Conservation (phyloP, 1,140 invertebrate genomes). For the Cryptotermes secundus region DNA sequence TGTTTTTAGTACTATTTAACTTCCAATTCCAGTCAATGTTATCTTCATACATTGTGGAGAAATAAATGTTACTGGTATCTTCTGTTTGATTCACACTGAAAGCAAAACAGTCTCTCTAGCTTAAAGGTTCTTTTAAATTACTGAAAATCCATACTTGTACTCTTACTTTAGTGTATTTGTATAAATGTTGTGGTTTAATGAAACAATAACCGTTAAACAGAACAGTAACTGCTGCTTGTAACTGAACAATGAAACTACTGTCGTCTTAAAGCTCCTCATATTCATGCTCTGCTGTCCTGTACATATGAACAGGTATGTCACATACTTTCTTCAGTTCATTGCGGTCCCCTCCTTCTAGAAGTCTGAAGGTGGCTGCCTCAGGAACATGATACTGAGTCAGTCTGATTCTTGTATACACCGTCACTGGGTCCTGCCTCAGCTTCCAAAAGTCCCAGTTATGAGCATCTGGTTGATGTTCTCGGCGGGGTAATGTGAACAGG, state of each 20-base stretch:
- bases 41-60: too few species aligned
- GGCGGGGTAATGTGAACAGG: slow-evolving; percentile 54
- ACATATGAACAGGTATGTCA: slow-evolving; percentile 31
- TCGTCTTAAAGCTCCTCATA: slow-evolving; percentile 40
- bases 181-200: too few species aligned
- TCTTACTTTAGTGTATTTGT: neutral
- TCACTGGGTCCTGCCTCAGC: slow-evolving; percentile 52
- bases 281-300: slow-evolving; percentile 35
- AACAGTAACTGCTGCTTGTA: too few species aligned
- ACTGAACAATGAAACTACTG: too few species aligned
- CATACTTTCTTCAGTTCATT: slow-evolving; percentile 44
- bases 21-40: too few species aligned
- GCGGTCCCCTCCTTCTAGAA: slow-evolving; percentile 56
- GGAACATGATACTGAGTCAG: slow-evolving; percentile 71
- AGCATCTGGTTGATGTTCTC: slow-evolving; percentile 42
- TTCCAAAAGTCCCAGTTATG: slow-evolving; percentile 39
- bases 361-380: slow-evolving; percentile 71
- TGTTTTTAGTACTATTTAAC: too few species aligned
- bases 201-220: too few species aligned
- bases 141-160: neutral
- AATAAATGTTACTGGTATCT: too few species aligned
- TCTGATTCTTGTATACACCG: slow-evolving; percentile 57
- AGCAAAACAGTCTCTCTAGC: neutral
- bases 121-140: neutral
- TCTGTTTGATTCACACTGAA: neutral